Evolutionary conservation across 2,888 invertebrate species (phyloP), one percentile per base, ranked within the genome.

Genomic region (Drosophila kuntzei): DNA sequence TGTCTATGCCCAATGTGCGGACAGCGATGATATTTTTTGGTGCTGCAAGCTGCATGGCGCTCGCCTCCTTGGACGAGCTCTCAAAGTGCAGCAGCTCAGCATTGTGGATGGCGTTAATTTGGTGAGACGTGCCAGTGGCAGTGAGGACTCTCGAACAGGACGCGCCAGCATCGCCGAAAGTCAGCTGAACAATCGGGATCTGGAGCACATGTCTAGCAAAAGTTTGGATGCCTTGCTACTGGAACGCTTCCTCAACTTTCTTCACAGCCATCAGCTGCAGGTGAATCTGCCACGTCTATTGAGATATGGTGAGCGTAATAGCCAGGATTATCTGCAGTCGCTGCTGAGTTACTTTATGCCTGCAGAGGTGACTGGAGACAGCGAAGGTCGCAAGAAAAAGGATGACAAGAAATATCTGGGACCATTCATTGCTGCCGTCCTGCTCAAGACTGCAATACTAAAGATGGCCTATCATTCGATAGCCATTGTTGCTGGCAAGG

Each of bases 401-500:
- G 95, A 91, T 18, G 91, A 91, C 60, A 91, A 91, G n/a, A 95
- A 95, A 85, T 94, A 94, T 92, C 93, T 95, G 61, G 95, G 94
- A 0, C 95, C 95, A 0, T 94, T 96, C 62, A 92, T 96, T 29
- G 95, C 95, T 64, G 95, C 95, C 11, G 93, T 96, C 32, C 94
- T 95, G 47, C 93, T 96, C 58, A 96, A 96, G 90, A 95, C 95
- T 22, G 95, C 95, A 36, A 95, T 96, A 89, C 92, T 96, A 16
- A 95, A 95, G 16, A 94, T 96, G 92, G 95, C 95, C 2, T 96
- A 95, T 91, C 95, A 96, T 79, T 95, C 95, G 18, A 95, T 96
- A 55, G 96, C 96, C 8, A 93, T 95, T 14, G 94, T 97, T 78
- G 96, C 97, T 16, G 96, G 96, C 78, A 96, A 96, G 89, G 97